These are phyloP conservation scores for Stegastes partitus DNA, from an alignment of 2,113 vertebrate species.

Conservation along the genomic window DNA sequence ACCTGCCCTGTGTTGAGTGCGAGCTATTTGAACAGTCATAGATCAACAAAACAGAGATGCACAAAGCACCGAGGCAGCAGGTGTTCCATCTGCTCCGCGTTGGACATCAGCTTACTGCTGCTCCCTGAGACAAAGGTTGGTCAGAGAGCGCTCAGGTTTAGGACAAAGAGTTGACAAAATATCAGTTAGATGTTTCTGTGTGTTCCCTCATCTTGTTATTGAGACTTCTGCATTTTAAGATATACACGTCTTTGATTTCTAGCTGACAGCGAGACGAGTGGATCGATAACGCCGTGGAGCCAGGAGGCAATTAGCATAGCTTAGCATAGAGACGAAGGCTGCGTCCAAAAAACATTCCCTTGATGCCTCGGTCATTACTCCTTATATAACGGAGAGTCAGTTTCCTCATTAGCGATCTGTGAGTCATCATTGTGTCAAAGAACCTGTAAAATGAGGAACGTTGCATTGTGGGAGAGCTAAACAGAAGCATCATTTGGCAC, in stretches of 20 bases:
- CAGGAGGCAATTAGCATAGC: neutral
- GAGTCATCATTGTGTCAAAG: too few species aligned
- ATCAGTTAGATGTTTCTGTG: neutral
- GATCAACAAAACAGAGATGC: conserved; percentile 43
- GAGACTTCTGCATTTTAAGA: neutral
- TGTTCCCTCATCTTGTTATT: too few species aligned
- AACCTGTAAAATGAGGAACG: too few species aligned
- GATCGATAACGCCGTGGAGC: neutral
- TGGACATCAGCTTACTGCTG: neutral
- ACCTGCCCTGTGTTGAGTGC: conserved; percentile 31
- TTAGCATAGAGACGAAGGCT: neutral
- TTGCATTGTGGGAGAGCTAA: too few species aligned
- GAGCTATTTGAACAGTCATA: conserved; percentile 54
- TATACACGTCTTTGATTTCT: neutral
- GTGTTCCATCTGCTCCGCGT: conserved; percentile 31
- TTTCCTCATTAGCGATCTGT: neutral
- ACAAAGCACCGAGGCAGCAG: conserved; percentile 55
- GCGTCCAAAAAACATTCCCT: neutral
- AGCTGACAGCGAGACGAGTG: neutral
- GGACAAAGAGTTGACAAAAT: neutral
- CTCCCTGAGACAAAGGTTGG: neutral
- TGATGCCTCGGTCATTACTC: neutral
- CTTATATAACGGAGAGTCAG: too few species aligned
- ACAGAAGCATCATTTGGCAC: too few species aligned
- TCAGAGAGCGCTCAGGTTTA: neutral